Base-by-base conservation (phyloP, 2,797 vertebrate species). In the Leuciscus waleckii region DNA sequence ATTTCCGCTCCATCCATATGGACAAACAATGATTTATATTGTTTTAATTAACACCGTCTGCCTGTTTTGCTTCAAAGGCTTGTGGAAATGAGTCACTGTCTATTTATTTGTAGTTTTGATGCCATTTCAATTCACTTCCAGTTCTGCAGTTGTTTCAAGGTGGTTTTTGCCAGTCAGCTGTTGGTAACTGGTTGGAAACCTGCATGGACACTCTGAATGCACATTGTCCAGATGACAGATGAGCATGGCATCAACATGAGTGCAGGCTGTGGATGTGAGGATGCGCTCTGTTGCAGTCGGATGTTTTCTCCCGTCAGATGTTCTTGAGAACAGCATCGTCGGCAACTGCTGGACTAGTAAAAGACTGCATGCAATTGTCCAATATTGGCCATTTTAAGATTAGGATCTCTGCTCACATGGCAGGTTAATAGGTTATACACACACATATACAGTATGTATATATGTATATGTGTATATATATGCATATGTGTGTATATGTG, bases 1-100 rank as follows among this genome's bases (percentile, higher is more conserved):
- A 32, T 46, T 63, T 79, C 19, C 1, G 10, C 61, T 65, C 39
- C 77, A 16, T 49, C 26, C 26, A 2, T 32, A 13, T 79, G 17
- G 19, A 78, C 37, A 43, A 63, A 63, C 16, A n/a, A 41, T 19
- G 26, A 3, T 21, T 79, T 79, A 65, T 65, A n/a, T 81, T 19
- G 46, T 70, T 73, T 61, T 58, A 71, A 73, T 74, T 74, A 14
- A 13, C 54, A 7, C 9, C 11, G 51, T 58, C 39, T 73, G 80
- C n/a, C 43, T 68, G 65, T 69, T 51, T 54, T 54, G 32, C 39
- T 78, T 78, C 76, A 63, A 43, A 63, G 37, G 56, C 37, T n/a
- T 69, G 43, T 11, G 79, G 51, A 82, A 71, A 73, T 82, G 80
- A 82, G 37, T 82, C 68, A 43, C 80, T 21, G 77, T 79, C 77